A percentile compares a stretch with the other conserved stretches of the same genome.
phyloP scores from a whole-genome alignment of 2,888 invertebrate genomes.

The Notodonta dromedarius region DNA sequence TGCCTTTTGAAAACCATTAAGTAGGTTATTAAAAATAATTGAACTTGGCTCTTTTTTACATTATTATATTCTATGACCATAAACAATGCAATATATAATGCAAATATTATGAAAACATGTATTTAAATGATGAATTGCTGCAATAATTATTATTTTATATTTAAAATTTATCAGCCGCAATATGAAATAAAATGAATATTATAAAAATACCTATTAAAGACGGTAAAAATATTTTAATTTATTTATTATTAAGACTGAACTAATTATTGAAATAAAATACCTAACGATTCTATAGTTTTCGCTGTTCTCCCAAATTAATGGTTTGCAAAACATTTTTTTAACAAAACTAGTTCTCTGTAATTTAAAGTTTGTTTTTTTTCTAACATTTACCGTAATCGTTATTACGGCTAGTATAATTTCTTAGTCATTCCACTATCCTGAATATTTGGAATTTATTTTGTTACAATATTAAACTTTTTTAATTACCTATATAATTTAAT shows the following conservation, averaged over 20 bases:
- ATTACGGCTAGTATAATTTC: slow-evolving; percentile 48
- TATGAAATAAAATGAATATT: neutral
- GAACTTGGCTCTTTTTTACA: no score
- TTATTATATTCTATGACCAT: neutral
- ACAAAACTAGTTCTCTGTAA: slow-evolving; percentile 25
- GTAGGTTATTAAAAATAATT: no score
- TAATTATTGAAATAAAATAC: slow-evolving; percentile 51
- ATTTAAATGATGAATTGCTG: neutral
- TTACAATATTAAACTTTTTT: slow-evolving; percentile 7
- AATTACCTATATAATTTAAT: no score
- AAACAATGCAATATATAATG: slow-evolving; percentile 3
- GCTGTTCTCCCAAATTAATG: slow-evolving; percentile 23
- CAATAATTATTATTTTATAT: neutral
- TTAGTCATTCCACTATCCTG: slow-evolving; percentile 56
- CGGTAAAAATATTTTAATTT: slow-evolving; percentile 48
- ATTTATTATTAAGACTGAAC: slow-evolving; percentile 76
- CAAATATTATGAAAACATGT: neutral
- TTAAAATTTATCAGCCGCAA: neutral
- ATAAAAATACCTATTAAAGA: slow-evolving; percentile 8
- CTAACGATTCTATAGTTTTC: slow-evolving; percentile 32
- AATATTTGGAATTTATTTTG: slow-evolving; percentile 36
- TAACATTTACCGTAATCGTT: slow-evolving; percentile 47
- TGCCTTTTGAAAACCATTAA: no score
- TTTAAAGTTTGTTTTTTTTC: slow-evolving; percentile 30
- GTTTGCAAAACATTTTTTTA: slow-evolving; percentile 33